Base-by-base conservation (phyloP, 1,140 invertebrate genomes). In the Sycobia sp. region DNA sequence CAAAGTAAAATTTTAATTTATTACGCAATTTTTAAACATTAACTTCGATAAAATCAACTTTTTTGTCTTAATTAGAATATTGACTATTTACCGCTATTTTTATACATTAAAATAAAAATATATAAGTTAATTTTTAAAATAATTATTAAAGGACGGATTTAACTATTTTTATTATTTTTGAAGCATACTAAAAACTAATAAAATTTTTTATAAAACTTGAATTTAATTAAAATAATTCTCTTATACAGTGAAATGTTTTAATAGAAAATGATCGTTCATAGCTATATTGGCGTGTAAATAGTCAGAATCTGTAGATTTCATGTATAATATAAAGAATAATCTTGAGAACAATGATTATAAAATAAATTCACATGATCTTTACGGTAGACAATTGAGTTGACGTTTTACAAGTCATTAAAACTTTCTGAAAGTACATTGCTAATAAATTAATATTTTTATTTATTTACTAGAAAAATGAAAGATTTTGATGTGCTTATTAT, bases 241-340 rank as follows among this genome's bases (percentile, higher is more conserved):
- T n/a, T n/a, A n/a, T n/a, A n/a, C n/a, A n/a, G n/a, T n/a, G n/a
- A n/a, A n/a, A n/a, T 39, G 4, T 44, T 10, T 18, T 9, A 20
- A 44, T 34, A 27, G n/a, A 57, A 46, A 54, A 54, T 22, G n/a
- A n/a, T n/a, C 39, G 22, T 46, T 23, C 46, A 23, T 44, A 43
- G 18, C 3, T 22, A 8, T 32, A 34, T 41, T 41, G 13, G 16
- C 20, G 18, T 51, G 46, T 51, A 64, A 58, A 55, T 56, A 62
- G 34, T 62, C 27, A 55, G 47, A 47, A 62, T 25, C 25, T 4
- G n/a, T 34, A 38, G 22, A 23, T 53, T 61, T 51, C n/a, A 54
- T 54, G 54, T 54, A 54, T 16, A 62, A 23, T 62, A 54, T 46
- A 38, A 62, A 46, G 29, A 14, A 47, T n/a, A n/a, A n/a, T n/a